A percentile compares a stretch with the other conserved stretches of the same genome.
Evolutionary conservation across 1,140 invertebrate species (phyloP).

Genomic region (Parasteatoda tepidariorum): DNA sequence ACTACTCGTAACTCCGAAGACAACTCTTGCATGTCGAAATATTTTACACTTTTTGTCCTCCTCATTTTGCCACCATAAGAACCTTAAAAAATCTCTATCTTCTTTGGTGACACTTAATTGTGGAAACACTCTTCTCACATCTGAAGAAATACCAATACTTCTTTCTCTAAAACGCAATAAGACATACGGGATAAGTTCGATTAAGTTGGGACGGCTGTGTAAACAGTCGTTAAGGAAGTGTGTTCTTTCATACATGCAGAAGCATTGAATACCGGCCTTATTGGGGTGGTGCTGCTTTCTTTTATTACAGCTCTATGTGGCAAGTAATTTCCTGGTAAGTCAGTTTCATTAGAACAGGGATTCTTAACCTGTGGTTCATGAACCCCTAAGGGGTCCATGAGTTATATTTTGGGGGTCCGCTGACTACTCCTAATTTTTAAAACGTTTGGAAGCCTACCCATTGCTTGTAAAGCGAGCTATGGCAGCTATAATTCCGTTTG

Average conservation of each 20-base stretch:
- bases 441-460: too few species aligned
- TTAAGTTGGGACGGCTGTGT: neutral
- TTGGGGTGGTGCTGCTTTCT: neutral
- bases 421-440: too few species aligned
- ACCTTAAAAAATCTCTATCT: neutral
- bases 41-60: neutral
- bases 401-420: too few species aligned
- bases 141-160: neutral
- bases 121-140: neutral
- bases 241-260: too few species aligned
- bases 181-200: neutral
- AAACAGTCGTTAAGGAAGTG: neutral
- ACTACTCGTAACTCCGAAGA: too few species aligned
- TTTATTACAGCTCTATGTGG: constrained; percentile 5
- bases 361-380: too few species aligned
- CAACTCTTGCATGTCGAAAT: too few species aligned
- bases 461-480: too few species aligned
- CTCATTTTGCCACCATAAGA: neutral
- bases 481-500: too few species aligned
- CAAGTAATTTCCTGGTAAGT: neutral
- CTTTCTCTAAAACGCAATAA: neutral
- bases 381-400: too few species aligned
- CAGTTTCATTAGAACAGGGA: too few species aligned
- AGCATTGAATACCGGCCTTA: neutral
- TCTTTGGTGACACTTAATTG: neutral